Evolutionary conservation across 1,140 invertebrate genomes (phyloP).

Genomic region (Pseudomyrmex cubaensis): DNA sequence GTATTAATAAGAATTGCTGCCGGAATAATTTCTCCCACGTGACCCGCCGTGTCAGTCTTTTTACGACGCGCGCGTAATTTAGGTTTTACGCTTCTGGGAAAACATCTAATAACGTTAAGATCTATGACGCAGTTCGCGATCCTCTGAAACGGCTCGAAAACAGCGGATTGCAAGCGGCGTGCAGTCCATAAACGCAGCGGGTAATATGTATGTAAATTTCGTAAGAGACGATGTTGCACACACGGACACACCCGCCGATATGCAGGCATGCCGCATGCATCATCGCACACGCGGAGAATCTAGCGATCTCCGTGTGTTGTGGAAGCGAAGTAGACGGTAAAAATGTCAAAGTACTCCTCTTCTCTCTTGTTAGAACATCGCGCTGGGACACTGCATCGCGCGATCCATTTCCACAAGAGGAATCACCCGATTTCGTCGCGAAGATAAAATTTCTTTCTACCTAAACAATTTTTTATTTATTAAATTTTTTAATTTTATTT

Average conservation of each 20-base stretch:
- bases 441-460: too few species aligned
- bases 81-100: slow-evolving; percentile 43
- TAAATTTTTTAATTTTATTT: too few species aligned
- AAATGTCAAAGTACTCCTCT: not conserved
- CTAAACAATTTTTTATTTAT: too few species aligned
- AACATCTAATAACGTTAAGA: slow-evolving; percentile 38
- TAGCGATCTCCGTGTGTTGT: slow-evolving; percentile 8
- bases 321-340: not conserved
- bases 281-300: slow-evolving; percentile 5
- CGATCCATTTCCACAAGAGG: not conserved
- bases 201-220: slow-evolving; percentile 48
- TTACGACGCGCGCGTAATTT: slow-evolving; percentile 9
- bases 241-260: not conserved
- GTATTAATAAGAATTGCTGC: slow-evolving; percentile 38
- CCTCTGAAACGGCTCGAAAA: slow-evolving; percentile 25
- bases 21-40: slow-evolving; percentile 30
- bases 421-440: too few species aligned
- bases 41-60: slow-evolving; percentile 13
- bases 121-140: slow-evolving; percentile 40
- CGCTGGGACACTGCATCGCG: not conserved
- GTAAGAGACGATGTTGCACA: slow-evolving; percentile 7
- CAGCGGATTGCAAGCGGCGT: slow-evolving; percentile 20
- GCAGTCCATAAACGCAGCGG: slow-evolving; percentile 33
- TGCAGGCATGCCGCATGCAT: not conserved
- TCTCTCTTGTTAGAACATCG: not conserved